A percentile compares a stretch with the other conserved stretches of the same genome.
Conservation (phyloP, 2,797 vertebrate species). For the Sebastes miniatus region DNA sequence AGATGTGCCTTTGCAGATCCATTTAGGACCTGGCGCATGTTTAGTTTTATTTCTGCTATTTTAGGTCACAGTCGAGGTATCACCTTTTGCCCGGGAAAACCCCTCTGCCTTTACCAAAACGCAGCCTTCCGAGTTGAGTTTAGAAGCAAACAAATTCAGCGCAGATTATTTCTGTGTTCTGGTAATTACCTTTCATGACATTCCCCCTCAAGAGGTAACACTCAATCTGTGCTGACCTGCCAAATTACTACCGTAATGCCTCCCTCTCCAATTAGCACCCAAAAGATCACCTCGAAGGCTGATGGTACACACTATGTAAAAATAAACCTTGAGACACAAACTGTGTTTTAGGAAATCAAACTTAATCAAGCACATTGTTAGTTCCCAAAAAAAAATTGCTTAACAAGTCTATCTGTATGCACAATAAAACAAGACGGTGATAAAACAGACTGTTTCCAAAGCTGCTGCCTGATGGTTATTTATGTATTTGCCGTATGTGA, state of each 20-base stretch:
- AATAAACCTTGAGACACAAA: slow-evolving; percentile 1
- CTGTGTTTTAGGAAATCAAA: slow-evolving; percentile 11
- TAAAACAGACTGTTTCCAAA: not conserved
- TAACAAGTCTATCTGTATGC: not conserved
- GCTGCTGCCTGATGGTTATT: not conserved
- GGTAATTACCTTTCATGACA: slow-evolving; percentile 63
- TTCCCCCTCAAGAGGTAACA: slow-evolving; percentile 42
- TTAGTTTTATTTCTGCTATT: not conserved
- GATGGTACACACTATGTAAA: slow-evolving; percentile 12
- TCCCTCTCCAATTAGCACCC: slow-evolving; percentile 48
- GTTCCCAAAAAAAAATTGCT: not conserved
- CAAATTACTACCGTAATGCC: slow-evolving; percentile 52
- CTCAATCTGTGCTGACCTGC: slow-evolving; percentile 53
- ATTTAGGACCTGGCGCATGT: not conserved
- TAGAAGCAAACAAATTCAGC: slow-evolving; percentile 44
- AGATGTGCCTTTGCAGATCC: not conserved
- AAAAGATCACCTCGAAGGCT: slow-evolving; percentile 35
- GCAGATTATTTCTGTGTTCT: slow-evolving; percentile 53
- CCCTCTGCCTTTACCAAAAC: not conserved
- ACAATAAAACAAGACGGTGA: not conserved
- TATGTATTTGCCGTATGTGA: not conserved
- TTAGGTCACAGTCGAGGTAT: not conserved
- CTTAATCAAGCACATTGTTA: not conserved
- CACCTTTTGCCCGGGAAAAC: not conserved
- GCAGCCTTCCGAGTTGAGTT: not conserved